These are phyloP conservation scores for Sphenodon punctatus DNA, from an alignment of 2,797 vertebrate genomes.

Conservation along the genomic window DNA sequence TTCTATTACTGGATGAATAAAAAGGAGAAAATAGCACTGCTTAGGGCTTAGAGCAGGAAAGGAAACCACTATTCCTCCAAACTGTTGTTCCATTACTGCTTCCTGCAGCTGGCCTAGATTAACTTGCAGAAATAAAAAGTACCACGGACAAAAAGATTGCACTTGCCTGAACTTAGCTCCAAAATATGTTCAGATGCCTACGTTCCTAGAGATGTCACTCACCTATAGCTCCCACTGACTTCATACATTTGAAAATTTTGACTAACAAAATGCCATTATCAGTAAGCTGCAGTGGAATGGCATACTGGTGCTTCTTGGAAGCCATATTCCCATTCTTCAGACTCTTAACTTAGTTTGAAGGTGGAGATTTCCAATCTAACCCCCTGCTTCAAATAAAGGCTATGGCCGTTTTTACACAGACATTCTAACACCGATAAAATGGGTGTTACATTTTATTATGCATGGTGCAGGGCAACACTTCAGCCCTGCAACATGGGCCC, in stretches of 20 bases:
- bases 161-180: not conserved
- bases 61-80: not conserved
- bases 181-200: not conserved
- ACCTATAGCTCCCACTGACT: not conserved
- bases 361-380: too few species aligned
- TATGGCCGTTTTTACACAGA: too few species aligned
- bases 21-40: conserved; percentile 22
- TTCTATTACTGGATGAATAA: conserved; percentile 34
- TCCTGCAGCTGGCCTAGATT: not conserved
- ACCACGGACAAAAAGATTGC: not conserved
- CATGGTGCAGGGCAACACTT: too few species aligned
- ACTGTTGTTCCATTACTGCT: conserved; percentile 1
- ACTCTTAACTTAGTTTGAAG: too few species aligned
- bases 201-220: not conserved
- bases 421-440: too few species aligned
- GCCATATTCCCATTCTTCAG: too few species aligned
- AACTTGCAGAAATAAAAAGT: conserved; percentile 19
- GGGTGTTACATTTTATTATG: too few species aligned
- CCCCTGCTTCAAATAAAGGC: too few species aligned
- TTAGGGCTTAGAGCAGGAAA: conserved; percentile 21
- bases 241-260: not conserved
- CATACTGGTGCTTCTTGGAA: too few species aligned
- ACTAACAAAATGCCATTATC: not conserved
- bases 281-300: too few species aligned
- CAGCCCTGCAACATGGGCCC: too few species aligned